These are phyloP conservation scores for Megaustenia siamemsis DNA, from an alignment of 2,888 invertebrate species.

Conservation along the genomic window DNA sequence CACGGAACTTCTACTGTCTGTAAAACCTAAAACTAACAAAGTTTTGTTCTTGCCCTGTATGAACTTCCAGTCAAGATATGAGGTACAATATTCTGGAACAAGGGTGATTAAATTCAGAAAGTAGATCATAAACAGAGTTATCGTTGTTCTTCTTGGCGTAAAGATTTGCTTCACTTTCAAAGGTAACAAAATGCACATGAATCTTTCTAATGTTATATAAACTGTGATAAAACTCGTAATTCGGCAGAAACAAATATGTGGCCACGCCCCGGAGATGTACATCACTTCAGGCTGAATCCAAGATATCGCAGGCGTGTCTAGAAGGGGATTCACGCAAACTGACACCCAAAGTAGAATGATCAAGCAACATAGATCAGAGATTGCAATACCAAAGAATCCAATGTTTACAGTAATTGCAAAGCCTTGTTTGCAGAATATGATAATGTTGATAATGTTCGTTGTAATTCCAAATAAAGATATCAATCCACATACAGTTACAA, in stretches of 20 bases:
- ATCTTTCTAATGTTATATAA: constrained; percentile 25
- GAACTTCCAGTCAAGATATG: background rate
- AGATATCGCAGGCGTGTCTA: background rate
- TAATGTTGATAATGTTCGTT: constrained; percentile 1
- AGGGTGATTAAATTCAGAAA: background rate
- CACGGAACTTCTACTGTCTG: background rate
- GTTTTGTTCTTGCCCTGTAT: background rate
- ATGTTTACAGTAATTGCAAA: constrained; percentile 11
- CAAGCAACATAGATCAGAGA: constrained; percentile 16
- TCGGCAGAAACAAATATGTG: constrained; percentile 19
- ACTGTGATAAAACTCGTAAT: constrained; percentile 36
- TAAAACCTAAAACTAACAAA: background rate
- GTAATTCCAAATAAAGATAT: background rate
- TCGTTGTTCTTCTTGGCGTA: background rate
- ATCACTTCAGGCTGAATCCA: background rate
- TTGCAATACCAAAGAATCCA: constrained; percentile 1
- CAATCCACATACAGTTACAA: background rate
- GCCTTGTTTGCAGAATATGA: constrained; percentile 24
- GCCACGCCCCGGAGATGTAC: constrained; percentile 22
- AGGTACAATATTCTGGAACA: background rate
- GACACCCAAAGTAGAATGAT: constrained; percentile 8
- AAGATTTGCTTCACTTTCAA: constrained; percentile 22
- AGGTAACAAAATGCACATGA: background rate
- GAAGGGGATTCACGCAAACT: constrained; percentile 9
- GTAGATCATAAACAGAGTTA: background rate